Conservation (phyloP, 1,140 invertebrate species). For the Chelonus insularis region DNA sequence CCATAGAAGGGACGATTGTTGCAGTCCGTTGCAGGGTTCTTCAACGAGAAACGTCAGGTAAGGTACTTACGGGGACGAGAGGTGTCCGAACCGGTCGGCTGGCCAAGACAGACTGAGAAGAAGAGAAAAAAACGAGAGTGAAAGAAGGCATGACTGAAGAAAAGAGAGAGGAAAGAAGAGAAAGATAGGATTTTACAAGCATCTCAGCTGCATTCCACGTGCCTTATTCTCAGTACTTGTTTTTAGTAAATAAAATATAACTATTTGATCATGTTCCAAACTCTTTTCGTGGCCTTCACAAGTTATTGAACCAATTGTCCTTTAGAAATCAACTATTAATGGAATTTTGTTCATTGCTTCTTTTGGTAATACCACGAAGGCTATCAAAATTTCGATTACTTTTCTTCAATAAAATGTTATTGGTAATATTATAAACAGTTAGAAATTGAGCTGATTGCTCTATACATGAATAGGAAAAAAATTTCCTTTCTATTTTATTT, state of each 20-base stretch:
- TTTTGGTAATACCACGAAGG: too few species aligned
- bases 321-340: too few species aligned
- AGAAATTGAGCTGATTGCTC: too few species aligned
- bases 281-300: background rate
- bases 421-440: too few species aligned
- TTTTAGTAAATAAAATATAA: slow-evolving; percentile 4
- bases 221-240: slow-evolving; percentile 20
- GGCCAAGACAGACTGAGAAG: slow-evolving; percentile 19
- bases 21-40: slow-evolving; percentile 8
- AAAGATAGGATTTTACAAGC: background rate
- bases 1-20: background rate
- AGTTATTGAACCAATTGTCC: background rate
- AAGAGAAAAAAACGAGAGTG: slow-evolving; percentile 23
- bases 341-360: too few species aligned
- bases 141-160: slow-evolving; percentile 17
- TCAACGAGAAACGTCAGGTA: slow-evolving; percentile 22
- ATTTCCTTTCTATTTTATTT: too few species aligned
- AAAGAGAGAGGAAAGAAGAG: background rate
- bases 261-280: slow-evolving; percentile 8
- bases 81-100: slow-evolving; percentile 24
- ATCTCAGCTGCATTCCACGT: slow-evolving; percentile 26
- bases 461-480: too few species aligned
- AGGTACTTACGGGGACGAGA: slow-evolving; percentile 19
- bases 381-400: too few species aligned
- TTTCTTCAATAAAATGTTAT: too few species aligned